phyloP scores from a whole-genome alignment of 2,888 invertebrate species.

The Subacronicta megacephala region DNA sequence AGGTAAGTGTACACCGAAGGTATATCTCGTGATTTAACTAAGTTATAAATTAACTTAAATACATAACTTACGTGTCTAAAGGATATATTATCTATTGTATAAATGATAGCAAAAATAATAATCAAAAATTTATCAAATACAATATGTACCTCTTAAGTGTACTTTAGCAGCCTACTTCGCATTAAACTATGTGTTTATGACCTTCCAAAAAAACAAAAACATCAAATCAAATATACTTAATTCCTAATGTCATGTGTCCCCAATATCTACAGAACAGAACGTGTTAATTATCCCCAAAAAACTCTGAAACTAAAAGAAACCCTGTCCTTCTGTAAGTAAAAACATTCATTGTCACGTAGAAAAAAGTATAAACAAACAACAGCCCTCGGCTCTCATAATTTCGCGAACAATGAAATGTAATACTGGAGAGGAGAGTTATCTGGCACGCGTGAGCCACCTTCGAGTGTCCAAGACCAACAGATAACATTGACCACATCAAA shows the following conservation, averaged over 20 bases:
- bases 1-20: constrained; percentile 54
- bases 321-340: constrained; percentile 64
- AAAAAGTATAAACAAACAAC: constrained; percentile 79
- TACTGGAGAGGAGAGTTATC: constrained; percentile 75
- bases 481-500: constrained; percentile 82
- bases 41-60: neutral
- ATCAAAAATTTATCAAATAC: neutral
- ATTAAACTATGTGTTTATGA: neutral
- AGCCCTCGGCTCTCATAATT: constrained; percentile 79
- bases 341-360: constrained; percentile 78
- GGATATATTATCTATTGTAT: neutral
- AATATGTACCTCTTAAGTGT: neutral
- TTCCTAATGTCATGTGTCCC: constrained; percentile 1
- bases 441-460: constrained; percentile 72
- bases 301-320: constrained; percentile 25
- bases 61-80: constrained; percentile 2
- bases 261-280: constrained; percentile 17
- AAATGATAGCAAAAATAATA: neutral
- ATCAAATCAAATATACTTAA: neutral
- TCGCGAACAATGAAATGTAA: constrained; percentile 80
- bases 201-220: neutral
- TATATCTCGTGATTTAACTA: constrained; percentile 30
- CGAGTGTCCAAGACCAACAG: constrained; percentile 73
- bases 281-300: constrained; percentile 23
- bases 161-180: too few relatives aligned